Base-by-base conservation (phyloP, 1,140 invertebrate genomes). In the Temnothorax curvispinosus region DNA sequence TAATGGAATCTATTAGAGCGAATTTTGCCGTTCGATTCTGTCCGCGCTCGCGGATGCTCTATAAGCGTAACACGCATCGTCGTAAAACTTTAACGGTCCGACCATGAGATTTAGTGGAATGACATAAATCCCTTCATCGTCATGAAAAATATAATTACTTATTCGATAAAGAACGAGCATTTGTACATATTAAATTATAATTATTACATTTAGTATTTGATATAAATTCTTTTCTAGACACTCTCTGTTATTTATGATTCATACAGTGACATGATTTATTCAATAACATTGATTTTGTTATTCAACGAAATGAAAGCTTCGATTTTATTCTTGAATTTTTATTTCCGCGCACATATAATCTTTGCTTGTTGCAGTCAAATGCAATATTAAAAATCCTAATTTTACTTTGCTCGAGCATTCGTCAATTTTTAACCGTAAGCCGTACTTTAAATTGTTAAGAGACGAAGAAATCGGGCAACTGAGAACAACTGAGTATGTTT, bases 1-100 rank as follows among this genome's bases (percentile, higher is more conserved):
- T 75, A 75, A 84, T 84, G 80, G 80, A 84, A 75, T 84, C 54
- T 74, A 84, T 84, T 60, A 60, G 69, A 50, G 69, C 54, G 69
- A 84, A 74, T 81, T 81, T 81, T 18, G 50, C 38, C 21, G 38
- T 56, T 32, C 78, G 78, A 74, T 74, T 47, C 44, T 56, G 41
- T 84, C 38, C 52, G 27, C 50, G 50, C 21, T 75, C 72, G 6
- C 38, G 32, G 52, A 75, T 35, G 32, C 13, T 21, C 52, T 9
- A 44, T 60, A 72, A 74, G 69, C 52, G 38, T 54, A n/a, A 65
- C 44, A 74, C 54, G 54, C 69, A 60, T 13, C 56, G 18, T 84
- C 69, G 44, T 75, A 50, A 84, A 84, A 75, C 27, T 50, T 75
- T 75, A 60, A 84, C 54, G 41, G 11, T 5, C 41, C 54, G 13